phyloP scores from a whole-genome alignment of 2,113 vertebrate species.

The Perca fluviatilis region DNA sequence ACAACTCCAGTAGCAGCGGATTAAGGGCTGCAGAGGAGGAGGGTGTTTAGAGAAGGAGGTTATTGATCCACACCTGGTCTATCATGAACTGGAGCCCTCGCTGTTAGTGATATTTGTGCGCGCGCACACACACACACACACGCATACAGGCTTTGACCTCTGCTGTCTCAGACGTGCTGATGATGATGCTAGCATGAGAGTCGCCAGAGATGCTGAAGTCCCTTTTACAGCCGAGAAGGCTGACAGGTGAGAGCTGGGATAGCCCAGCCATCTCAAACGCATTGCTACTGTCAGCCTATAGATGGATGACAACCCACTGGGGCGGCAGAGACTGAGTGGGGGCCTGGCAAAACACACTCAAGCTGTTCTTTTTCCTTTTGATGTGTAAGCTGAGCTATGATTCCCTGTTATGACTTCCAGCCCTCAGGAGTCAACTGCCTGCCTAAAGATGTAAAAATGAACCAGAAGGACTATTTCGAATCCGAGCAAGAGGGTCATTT shows the following conservation, averaged over 20 bases:
- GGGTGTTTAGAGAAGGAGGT: constrained; percentile 72
- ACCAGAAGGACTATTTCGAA: constrained; percentile 43
- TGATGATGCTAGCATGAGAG: constrained; percentile 60
- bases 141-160: constrained; percentile 63
- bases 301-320: constrained; percentile 78
- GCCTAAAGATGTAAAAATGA: constrained; percentile 56
- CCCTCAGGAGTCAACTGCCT: constrained; percentile 50
- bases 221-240: constrained; percentile 58
- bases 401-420: constrained; percentile 70
- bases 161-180: constrained; percentile 59
- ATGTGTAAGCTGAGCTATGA: constrained; percentile 67
- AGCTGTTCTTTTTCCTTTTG: constrained; percentile 73
- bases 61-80: constrained; percentile 79
- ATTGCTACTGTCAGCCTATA: constrained; percentile 76
- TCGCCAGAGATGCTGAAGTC: constrained; percentile 63
- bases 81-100: constrained; percentile 70
- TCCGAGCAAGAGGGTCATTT: constrained; percentile 17
- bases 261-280: constrained; percentile 72
- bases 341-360: constrained; percentile 70
- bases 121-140: too few relatives aligned
- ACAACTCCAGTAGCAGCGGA: constrained; percentile 70
- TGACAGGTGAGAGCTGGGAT: constrained; percentile 74
- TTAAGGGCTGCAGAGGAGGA: constrained; percentile 67
- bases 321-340: constrained; percentile 67
- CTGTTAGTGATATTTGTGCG: constrained; percentile 52